These are phyloP conservation scores for Tricholauxania praeusta DNA, from an alignment of 2,888 invertebrate species.

Conservation along the genomic window DNA sequence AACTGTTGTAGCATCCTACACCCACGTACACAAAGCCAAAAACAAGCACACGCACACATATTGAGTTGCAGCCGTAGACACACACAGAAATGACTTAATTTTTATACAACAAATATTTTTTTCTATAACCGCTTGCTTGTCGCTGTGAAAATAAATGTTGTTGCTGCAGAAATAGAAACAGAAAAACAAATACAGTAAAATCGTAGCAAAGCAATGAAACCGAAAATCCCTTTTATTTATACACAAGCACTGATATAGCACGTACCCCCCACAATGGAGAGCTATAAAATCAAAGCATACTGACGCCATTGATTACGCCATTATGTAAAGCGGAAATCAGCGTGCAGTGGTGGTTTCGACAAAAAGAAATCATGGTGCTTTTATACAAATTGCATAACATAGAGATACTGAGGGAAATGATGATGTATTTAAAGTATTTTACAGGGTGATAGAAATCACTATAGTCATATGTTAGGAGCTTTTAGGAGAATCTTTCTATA, in stretches of 20 bases:
- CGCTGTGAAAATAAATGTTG: conserved; percentile 22
- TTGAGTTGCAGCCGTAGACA: not conserved
- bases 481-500: no score
- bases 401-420: no score
- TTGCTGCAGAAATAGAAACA: conserved; percentile 1
- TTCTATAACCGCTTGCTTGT: conserved; percentile 40
- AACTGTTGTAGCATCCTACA: not conserved
- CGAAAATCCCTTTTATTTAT: no score
- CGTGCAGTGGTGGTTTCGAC: not conserved
- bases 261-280: not conserved
- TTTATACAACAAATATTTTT: conserved; percentile 19
- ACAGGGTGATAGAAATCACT: no score
- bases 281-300: not conserved
- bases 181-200: not conserved
- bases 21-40: conserved; percentile 3
- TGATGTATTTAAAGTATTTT: no score
- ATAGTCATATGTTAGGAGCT: no score
- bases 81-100: not conserved
- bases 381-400: no score
- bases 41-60: conserved; percentile 36
- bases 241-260: not conserved
- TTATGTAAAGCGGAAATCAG: conserved; percentile 12
- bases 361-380: no score
- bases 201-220: not conserved
- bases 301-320: conserved; percentile 15